A percentile compares a stretch with the other conserved stretches of the same genome.
Evolutionary conservation across 2,797 vertebrate genomes (phyloP).

Genomic region (Meriones psammophilus): DNA sequence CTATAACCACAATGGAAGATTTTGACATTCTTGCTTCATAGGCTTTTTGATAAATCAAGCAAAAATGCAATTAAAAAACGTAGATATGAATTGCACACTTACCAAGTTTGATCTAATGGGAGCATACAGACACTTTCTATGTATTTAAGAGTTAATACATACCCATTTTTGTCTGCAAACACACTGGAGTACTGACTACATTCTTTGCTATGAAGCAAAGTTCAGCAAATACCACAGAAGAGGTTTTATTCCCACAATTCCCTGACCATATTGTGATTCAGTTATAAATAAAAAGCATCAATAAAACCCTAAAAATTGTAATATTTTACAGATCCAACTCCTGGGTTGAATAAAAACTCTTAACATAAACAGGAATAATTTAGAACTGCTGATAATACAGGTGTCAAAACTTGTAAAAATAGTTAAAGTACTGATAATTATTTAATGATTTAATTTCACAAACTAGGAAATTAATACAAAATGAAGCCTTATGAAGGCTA

Average conservation of each 20-base stretch:
- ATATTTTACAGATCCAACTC: constrained; percentile 14
- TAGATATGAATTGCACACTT: background rate
- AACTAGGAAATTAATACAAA: constrained; percentile 34
- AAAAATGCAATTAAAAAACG: constrained; percentile 6
- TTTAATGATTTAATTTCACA: constrained; percentile 5
- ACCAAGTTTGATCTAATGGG: background rate
- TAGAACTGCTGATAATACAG: constrained; percentile 2
- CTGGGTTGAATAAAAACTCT: background rate
- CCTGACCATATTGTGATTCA: constrained; percentile 7
- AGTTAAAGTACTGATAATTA: background rate
- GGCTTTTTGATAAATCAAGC: constrained; percentile 10
- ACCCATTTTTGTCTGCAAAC: background rate
- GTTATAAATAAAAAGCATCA: constrained; percentile 19
- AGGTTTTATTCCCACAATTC: constrained; percentile 37
- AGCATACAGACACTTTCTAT: background rate
- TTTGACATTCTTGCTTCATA: background rate
- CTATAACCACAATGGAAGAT: background rate
- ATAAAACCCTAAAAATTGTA: background rate
- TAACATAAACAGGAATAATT: constrained; percentile 22
- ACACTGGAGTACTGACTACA: background rate
- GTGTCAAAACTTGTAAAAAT: background rate
- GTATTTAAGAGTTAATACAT: constrained; percentile 9
- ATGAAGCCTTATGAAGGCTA: background rate
- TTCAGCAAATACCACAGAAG: constrained; percentile 26
- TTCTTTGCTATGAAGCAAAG: constrained; percentile 13